A percentile compares a stretch with the other conserved stretches of the same genome.
Conservation (phyloP, 2,797 vertebrate genomes). For the Takifugu rubripes region DNA sequence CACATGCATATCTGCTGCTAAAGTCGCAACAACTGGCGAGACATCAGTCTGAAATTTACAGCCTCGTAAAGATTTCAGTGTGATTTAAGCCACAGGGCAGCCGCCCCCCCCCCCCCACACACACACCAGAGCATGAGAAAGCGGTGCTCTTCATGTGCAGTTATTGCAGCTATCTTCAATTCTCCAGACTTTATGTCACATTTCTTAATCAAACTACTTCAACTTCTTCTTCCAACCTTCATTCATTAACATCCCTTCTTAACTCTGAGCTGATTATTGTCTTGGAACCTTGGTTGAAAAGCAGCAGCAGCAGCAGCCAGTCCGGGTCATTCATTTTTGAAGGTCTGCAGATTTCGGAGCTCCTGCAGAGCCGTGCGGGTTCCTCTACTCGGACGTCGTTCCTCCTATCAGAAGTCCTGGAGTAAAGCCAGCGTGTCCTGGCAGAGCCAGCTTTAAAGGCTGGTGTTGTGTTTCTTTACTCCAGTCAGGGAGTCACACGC, state of each 20-base stretch:
- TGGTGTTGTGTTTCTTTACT: constrained; percentile 55
- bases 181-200: too few species aligned
- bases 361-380: constrained; percentile 44
- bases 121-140: background rate
- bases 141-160: background rate
- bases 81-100: constrained; percentile 67
- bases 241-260: too few species aligned
- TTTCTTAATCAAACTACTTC: too few species aligned
- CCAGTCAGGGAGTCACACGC: constrained; percentile 33
- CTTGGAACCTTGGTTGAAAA: constrained; percentile 33
- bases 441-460: constrained; percentile 53
- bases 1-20: constrained; percentile 51
- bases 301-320: constrained; percentile 27
- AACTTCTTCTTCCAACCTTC: too few species aligned
- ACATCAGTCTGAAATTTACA: constrained; percentile 68
- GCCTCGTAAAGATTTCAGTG: constrained; percentile 66
- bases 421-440: constrained; percentile 52
- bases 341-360: constrained; percentile 47
- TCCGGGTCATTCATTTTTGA: constrained; percentile 50
- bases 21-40: constrained; percentile 61
- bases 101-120: constrained; percentile 16
- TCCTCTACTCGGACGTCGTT: constrained; percentile 33
- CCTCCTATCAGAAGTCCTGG: constrained; percentile 55
- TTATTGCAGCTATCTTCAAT: too few species aligned
- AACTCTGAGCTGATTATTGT: too few species aligned